phyloP scores from a whole-genome alignment of 2,797 vertebrate genomes.

The Sciurus carolinensis region DNA sequence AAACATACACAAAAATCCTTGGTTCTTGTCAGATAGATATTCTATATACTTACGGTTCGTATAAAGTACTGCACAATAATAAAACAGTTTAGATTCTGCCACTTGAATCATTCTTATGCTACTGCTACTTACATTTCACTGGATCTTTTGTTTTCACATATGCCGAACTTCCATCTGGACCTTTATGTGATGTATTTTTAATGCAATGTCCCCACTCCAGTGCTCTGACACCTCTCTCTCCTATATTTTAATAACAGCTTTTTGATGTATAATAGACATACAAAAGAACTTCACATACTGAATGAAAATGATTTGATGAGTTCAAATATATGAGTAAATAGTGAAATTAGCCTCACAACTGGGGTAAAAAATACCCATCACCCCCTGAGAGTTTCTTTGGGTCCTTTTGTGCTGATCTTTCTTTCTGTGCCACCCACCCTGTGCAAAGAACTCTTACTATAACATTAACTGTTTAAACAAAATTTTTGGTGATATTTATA shows the following conservation, averaged over 20 bases:
- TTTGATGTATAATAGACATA: background rate
- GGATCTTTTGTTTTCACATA: background rate
- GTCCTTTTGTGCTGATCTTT: too few species aligned
- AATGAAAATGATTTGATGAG: background rate
- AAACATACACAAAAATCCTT: background rate
- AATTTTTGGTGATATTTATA: background rate
- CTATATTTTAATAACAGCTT: background rate
- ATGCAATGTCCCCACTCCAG: background rate
- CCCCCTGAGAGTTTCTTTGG: background rate
- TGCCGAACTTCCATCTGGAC: background rate
- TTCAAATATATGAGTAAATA: background rate
- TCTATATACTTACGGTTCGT: background rate
- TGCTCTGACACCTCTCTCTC: too few species aligned
- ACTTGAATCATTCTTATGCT: background rate
- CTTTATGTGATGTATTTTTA: background rate
- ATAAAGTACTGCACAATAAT: background rate
- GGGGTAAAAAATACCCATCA: background rate
- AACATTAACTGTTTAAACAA: too few species aligned
- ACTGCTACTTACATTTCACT: background rate
- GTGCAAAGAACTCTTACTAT: background rate
- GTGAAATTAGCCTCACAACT: too few species aligned
- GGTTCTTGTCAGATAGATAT: background rate
- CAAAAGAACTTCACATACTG: background rate
- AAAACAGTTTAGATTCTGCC: background rate
- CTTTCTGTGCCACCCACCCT: too few species aligned